phyloP scores from a whole-genome alignment of 1,140 invertebrate genomes.

The Phenacoccus solenopsis region DNA sequence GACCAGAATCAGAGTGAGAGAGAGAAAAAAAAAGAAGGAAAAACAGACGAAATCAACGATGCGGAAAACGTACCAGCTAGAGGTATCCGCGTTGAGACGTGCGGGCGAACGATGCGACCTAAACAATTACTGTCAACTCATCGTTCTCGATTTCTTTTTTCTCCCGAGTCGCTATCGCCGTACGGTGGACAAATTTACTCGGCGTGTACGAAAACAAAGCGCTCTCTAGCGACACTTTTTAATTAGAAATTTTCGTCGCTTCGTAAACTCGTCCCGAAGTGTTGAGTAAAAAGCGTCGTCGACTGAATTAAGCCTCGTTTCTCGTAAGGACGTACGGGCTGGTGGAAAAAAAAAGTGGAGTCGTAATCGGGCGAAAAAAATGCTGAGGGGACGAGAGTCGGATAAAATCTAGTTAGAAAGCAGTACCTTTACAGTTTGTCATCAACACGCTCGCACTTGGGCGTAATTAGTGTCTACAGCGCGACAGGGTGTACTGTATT shows the following conservation, averaged over 20 bases:
- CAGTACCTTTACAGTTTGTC: background rate
- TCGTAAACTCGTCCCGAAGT: no score
- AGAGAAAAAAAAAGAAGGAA: background rate
- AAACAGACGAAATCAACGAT: slow-evolving; percentile 1
- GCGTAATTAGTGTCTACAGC: background rate
- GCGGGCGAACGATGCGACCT: background rate
- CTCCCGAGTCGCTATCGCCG: no score
- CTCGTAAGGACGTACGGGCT: background rate
- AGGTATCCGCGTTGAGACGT: no score
- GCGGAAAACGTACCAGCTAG: no score
- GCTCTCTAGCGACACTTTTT: background rate
- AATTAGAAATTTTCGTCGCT: background rate
- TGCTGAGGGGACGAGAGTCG: background rate
- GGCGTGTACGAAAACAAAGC: background rate
- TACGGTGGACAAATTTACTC: no score
- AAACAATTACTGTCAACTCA: slow-evolving; percentile 2
- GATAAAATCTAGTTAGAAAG: background rate
- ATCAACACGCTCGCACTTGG: background rate
- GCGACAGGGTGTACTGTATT: background rate
- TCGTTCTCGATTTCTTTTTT: background rate
- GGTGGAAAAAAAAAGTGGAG: background rate
- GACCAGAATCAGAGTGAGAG: background rate
- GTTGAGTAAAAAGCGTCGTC: no score
- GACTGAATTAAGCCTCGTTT: background rate
- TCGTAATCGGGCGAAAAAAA: background rate